A percentile compares a stretch with the other conserved stretches of the same genome.
phyloP scores from a whole-genome alignment of 1,140 invertebrate species.

The Melanaphis sacchari region DNA sequence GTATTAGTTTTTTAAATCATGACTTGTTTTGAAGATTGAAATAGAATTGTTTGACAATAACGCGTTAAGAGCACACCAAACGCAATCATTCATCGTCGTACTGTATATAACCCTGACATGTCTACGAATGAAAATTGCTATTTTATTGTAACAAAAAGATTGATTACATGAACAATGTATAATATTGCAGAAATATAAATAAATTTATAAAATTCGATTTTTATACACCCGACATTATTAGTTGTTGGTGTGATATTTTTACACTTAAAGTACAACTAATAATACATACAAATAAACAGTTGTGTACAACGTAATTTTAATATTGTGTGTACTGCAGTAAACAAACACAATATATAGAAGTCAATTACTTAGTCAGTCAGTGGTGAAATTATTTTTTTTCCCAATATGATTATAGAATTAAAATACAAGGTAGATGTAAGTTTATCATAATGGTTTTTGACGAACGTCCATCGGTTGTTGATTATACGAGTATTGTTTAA shows the following conservation, averaged over 20 bases:
- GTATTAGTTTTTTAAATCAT: background rate
- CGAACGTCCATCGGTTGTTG: background rate
- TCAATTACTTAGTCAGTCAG: background rate
- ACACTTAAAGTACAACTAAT: background rate
- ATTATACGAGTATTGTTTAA: background rate
- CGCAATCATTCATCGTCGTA: background rate
- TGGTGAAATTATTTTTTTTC: background rate
- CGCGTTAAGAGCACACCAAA: background rate
- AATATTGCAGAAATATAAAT: background rate
- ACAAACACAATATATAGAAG: background rate
- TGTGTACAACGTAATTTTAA: too few relatives aligned
- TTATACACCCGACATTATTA: background rate
- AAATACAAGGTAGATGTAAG: background rate
- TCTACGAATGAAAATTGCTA: background rate
- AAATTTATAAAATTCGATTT: background rate
- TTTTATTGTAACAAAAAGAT: background rate
- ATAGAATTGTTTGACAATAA: conserved; percentile 3
- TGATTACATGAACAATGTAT: background rate
- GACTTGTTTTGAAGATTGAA: background rate
- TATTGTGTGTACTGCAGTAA: background rate
- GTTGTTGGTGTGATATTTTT: background rate
- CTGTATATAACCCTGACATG: background rate
- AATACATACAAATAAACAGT: background rate
- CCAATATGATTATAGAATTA: background rate
- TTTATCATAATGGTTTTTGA: background rate